These are phyloP conservation scores for Venturia canescens DNA, from an alignment of 1,140 invertebrate species.

Conservation along the genomic window DNA sequence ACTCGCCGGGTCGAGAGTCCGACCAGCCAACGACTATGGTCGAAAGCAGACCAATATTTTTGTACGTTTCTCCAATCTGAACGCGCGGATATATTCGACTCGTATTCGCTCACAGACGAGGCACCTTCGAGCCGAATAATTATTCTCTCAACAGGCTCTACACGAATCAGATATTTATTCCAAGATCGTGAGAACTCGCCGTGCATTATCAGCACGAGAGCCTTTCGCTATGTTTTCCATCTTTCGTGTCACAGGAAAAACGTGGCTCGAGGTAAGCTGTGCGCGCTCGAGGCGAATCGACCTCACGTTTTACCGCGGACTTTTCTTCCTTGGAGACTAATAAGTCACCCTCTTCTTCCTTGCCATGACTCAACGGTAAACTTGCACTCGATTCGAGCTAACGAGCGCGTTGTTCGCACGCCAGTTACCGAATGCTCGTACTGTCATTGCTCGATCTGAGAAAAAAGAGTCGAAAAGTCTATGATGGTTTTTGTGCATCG, in stretches of 20 bases:
- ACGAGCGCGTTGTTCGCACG: background rate
- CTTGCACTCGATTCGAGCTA: background rate
- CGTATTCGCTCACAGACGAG: too few relatives aligned
- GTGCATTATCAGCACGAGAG: too few relatives aligned
- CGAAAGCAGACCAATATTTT: constrained; percentile 5
- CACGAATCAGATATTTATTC: too few relatives aligned
- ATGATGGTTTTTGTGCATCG: background rate
- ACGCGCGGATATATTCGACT: too few relatives aligned
- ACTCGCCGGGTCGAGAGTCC: constrained; percentile 35
- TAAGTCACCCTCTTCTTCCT: background rate
- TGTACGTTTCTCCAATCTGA: background rate
- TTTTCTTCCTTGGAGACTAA: too few relatives aligned
- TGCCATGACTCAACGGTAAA: background rate
- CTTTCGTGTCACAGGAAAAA: too few relatives aligned
- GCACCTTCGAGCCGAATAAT: background rate
- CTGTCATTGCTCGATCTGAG: background rate
- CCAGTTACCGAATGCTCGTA: background rate
- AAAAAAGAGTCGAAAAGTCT: background rate
- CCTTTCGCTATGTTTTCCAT: too few relatives aligned
- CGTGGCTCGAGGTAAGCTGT: too few relatives aligned
- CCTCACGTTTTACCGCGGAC: too few relatives aligned
- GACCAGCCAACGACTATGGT: constrained; percentile 11
- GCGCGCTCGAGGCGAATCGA: too few relatives aligned
- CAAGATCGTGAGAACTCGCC: too few relatives aligned
- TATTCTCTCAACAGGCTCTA: too few relatives aligned